phyloP scores from a whole-genome alignment of 92 coral and sea anemone species.

The Blastomussa wellsi region DNA sequence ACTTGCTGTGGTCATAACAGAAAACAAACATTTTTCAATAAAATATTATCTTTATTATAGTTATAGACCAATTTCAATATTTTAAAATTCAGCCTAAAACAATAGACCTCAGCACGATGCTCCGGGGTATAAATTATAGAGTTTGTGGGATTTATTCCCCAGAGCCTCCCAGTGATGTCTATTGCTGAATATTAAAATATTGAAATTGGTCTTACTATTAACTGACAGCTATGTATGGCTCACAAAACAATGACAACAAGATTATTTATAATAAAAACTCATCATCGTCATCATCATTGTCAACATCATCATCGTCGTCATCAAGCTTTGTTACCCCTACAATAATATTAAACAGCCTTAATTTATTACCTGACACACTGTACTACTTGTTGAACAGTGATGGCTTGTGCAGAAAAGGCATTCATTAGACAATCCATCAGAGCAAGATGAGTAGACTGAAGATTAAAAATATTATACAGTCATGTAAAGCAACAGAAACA shows the following conservation, averaged over 20 bases:
- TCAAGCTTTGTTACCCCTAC: neutral
- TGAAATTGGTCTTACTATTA: no score
- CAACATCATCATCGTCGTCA: neutral
- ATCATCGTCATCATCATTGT: neutral
- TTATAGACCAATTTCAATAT: no score
- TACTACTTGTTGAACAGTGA: slow-evolving; percentile 81
- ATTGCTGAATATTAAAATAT: no score
- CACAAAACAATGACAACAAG: neutral
- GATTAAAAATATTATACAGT: neutral
- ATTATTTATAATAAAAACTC: neutral
- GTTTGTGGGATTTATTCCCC: no score
- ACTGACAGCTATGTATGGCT: no score
- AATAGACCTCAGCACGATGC: no score
- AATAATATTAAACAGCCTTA: neutral
- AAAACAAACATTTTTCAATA: neutral
- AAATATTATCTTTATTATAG: no score
- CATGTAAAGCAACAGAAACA: neutral
- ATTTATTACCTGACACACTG: slow-evolving; percentile 83
- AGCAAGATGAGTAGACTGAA: slow-evolving; percentile 87
- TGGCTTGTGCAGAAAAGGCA: slow-evolving; percentile 79
- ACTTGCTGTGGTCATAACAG: slow-evolving; percentile 51
- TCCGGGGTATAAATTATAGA: no score
- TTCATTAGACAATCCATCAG: slow-evolving; percentile 95
- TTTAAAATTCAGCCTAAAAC: no score
- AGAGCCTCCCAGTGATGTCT: no score